phyloP scores from a whole-genome alignment of 2,888 invertebrate genomes.

The Biston betularia region DNA sequence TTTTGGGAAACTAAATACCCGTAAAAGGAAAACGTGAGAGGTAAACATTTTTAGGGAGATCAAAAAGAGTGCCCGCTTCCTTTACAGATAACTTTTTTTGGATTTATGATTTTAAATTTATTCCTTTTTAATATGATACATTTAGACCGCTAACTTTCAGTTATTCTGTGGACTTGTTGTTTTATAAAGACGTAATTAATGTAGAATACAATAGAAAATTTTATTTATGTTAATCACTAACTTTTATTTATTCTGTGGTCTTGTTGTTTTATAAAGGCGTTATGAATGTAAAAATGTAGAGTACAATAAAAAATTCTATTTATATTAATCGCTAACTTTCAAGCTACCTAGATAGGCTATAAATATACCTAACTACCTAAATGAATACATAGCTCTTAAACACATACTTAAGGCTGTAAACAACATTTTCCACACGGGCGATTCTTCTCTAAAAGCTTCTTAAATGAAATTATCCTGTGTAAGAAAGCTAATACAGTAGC shows the following conservation, averaged over 20 bases:
- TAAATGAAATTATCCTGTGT: conserved; percentile 39
- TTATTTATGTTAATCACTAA: no score
- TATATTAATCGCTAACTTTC: no score
- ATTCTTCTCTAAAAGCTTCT: conserved; percentile 36
- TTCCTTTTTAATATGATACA: conserved; percentile 1
- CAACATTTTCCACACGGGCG: conserved; percentile 10
- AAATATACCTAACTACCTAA: no score
- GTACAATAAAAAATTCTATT: no score
- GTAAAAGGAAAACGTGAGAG: conserved; percentile 32
- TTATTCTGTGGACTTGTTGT: no score
- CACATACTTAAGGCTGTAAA: neutral
- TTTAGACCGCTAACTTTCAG: neutral
- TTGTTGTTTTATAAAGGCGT: no score
- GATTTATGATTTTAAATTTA: neutral
- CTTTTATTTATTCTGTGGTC: no score
- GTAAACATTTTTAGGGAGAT: conserved; percentile 29
- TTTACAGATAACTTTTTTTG: neutral
- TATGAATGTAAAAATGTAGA: no score
- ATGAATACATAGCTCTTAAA: neutral
- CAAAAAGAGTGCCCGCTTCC: conserved; percentile 4
- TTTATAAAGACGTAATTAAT: no score
- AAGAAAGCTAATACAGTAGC: conserved; percentile 22
- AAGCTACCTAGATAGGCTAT: no score
- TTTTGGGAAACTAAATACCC: conserved; percentile 35
- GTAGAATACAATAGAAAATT: no score